Conservation (phyloP, 2,113 vertebrate species). For the Poeciliopsis retropinna region DNA sequence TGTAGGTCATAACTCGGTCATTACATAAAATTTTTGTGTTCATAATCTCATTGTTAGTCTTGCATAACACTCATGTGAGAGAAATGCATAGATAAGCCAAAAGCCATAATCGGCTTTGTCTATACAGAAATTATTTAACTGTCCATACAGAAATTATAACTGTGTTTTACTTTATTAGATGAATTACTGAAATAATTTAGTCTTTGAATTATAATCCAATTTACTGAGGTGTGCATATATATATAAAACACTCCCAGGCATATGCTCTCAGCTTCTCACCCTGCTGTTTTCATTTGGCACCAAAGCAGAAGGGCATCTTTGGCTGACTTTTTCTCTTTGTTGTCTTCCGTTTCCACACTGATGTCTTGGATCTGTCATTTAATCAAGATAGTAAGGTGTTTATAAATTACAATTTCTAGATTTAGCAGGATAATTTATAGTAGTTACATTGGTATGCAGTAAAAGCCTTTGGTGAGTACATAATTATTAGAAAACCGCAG, state of each 20-base stretch:
- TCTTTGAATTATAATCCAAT: no score
- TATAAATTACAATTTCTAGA: not conserved
- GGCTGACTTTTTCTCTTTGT: constrained; percentile 94
- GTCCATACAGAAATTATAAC: no score
- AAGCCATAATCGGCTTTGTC: not conserved
- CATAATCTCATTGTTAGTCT: not conserved
- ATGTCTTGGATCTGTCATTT: constrained; percentile 91
- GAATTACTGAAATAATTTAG: no score
- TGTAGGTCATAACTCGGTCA: not conserved
- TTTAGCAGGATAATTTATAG: not conserved
- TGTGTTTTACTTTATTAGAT: no score
- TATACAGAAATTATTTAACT: no score
- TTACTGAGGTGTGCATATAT: no score
- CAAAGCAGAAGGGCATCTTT: constrained; percentile 94
- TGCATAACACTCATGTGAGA: not conserved
- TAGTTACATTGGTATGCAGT: not conserved
- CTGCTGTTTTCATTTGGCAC: constrained; percentile 98
- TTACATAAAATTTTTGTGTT: not conserved
- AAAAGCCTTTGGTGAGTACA: not conserved
- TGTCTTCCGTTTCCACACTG: constrained; percentile 93
- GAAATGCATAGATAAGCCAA: not conserved
- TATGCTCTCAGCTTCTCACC: constrained; percentile 76
- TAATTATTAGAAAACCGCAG: not conserved
- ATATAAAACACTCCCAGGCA: not conserved
- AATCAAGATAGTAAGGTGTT: not conserved